Percentiles rank a stretch among this genome's conserved stretches.
These are phyloP conservation scores for Laticauda colubrina DNA, from an alignment of 2,113 vertebrate genomes.

Conservation along the genomic window DNA sequence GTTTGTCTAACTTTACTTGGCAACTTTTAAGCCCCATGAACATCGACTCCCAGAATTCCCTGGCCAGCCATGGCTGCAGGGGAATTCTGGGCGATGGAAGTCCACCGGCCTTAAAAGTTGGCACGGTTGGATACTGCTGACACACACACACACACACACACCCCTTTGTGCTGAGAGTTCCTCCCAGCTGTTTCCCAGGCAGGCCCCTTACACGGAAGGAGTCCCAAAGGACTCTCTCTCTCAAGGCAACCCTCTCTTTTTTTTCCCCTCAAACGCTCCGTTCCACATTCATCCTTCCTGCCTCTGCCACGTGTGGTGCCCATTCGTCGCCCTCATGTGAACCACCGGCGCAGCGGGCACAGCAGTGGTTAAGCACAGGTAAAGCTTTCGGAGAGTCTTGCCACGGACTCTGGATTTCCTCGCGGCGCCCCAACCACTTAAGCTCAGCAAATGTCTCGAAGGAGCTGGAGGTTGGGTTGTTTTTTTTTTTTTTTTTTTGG, in stretches of 20 bases:
- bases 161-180: no score
- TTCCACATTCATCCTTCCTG: not conserved
- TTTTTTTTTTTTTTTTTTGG: no score
- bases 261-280: not conserved
- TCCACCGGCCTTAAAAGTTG: not conserved
- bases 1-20: not conserved
- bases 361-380: not conserved
- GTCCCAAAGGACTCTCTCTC: not conserved
- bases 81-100: not conserved
- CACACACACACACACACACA: no score
- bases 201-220: not conserved
- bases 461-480: not conserved
- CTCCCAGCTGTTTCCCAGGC: not conserved
- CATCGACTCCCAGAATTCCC: not conserved
- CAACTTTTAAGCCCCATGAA: not conserved
- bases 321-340: not conserved
- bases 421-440: rapidly evolving
- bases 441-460: not conserved
- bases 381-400: not conserved
- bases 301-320: not conserved
- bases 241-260: not conserved
- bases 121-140: no score
- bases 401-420: not conserved
- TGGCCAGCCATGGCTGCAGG: not conserved
- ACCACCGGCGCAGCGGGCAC: no score